Evolutionary conservation across 2,797 vertebrate species (phyloP).

Genomic region (Cyclura pinguis): DNA sequence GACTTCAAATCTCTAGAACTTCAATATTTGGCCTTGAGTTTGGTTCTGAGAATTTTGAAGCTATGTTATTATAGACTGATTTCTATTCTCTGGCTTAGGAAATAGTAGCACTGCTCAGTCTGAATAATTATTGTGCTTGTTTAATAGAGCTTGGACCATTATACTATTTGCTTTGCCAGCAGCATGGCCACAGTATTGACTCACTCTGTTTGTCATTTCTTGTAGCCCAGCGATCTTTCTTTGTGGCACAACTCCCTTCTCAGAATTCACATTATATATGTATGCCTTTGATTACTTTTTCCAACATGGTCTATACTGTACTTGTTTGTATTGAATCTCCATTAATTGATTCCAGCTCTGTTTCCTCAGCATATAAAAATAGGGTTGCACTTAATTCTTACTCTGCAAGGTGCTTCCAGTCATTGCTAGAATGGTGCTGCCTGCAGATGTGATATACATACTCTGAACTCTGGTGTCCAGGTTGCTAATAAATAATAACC

Average conservation of each 20-base stretch:
- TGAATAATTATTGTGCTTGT: slow-evolving; percentile 63
- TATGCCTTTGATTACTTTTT: slow-evolving; percentile 70
- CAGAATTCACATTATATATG: slow-evolving; percentile 68
- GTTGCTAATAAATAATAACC: slow-evolving; percentile 16
- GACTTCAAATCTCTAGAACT: neutral
- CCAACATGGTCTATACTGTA: slow-evolving; percentile 44
- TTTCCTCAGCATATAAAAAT: rapidly evolving
- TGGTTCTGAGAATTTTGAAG: slow-evolving; percentile 6
- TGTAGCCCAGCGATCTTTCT: slow-evolving; percentile 26
- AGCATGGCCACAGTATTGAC: slow-evolving; percentile 31
- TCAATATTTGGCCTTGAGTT: slow-evolving; percentile 6
- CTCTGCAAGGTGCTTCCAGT: rapidly evolving
- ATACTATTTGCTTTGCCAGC: slow-evolving; percentile 67
- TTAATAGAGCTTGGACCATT: slow-evolving; percentile 58
- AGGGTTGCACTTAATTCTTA: rapidly evolving
- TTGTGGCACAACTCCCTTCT: slow-evolving; percentile 61
- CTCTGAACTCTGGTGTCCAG: slow-evolving; percentile 18
- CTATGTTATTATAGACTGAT: neutral
- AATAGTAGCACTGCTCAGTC: slow-evolving; percentile 53
- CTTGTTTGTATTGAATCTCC: slow-evolving; percentile 16
- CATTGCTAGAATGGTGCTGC: neutral
- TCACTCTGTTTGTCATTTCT: slow-evolving; percentile 66
- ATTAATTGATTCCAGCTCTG: rapidly evolving
- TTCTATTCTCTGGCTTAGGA: slow-evolving; percentile 31
- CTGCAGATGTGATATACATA: slow-evolving; percentile 28